Percentiles rank a stretch among this genome's conserved stretches.
Evolutionary conservation across 2,888 invertebrate species (phyloP).

Genomic region (Xiphydria camelus): DNA sequence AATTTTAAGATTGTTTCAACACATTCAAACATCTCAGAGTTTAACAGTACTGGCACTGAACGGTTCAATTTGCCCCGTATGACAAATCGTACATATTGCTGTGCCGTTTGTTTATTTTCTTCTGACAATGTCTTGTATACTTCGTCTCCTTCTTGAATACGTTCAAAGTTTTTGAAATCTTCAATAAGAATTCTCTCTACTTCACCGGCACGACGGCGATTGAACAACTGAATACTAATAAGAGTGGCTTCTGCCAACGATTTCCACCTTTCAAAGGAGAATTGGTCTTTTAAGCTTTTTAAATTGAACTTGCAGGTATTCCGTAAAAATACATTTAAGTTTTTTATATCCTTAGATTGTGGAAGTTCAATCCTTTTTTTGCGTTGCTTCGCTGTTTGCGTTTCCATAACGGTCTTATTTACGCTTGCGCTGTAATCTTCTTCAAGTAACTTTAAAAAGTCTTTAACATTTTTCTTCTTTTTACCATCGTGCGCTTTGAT

Average conservation of each 20-base stretch:
- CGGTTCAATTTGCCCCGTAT: slow-evolving; percentile 23
- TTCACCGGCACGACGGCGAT: slow-evolving; percentile 15
- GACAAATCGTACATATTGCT: slow-evolving; percentile 18
- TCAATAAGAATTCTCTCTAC: slow-evolving; percentile 3
- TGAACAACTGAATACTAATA: slow-evolving; percentile 12
- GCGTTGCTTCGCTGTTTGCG: slow-evolving; percentile 10
- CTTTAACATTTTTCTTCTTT: slow-evolving; percentile 10
- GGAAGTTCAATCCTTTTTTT: slow-evolving; percentile 14
- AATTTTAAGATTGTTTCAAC: slow-evolving; percentile 16
- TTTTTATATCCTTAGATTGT: slow-evolving; percentile 11
- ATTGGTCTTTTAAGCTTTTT: slow-evolving; percentile 1
- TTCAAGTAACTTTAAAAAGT: no score
- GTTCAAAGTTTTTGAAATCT: slow-evolving; percentile 6
- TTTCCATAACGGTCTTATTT: slow-evolving; percentile 17
- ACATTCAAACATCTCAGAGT: slow-evolving; percentile 15
- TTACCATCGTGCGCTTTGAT: slow-evolving; percentile 6
- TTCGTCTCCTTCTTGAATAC: slow-evolving; percentile 9
- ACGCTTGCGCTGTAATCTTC: slow-evolving; percentile 13
- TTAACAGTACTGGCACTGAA: slow-evolving; percentile 21
- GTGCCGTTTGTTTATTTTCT: slow-evolving; percentile 2
- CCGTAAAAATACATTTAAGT: slow-evolving; percentile 5
- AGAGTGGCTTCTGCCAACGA: slow-evolving; percentile 7
- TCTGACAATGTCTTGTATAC: background rate
- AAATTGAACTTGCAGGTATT: background rate
- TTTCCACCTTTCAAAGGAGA: slow-evolving; percentile 6